Base-by-base conservation (phyloP, 2,797 vertebrate species). In the Pantherophis alleghaniensis region DNA sequence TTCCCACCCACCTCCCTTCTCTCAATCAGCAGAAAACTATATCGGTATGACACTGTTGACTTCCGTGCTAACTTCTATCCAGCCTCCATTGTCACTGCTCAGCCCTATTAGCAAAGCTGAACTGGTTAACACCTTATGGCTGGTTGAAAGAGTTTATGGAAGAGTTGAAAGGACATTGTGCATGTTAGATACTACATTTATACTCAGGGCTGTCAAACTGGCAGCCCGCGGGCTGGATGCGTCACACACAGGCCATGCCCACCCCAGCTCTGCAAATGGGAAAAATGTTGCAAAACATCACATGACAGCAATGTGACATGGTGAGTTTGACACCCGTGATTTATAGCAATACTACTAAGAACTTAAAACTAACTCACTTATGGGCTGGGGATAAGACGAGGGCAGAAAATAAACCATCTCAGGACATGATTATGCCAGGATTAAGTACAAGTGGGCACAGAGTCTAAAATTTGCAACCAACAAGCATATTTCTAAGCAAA, bases 161-260 rank as follows among this genome's bases (percentile, higher is more conserved):
- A 79, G 9, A 18, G 37, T 11, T 79, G 37, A 42, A 42, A 79
- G 74, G 37, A 2, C 20, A 42, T 1, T 22, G 69, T 20, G 7
- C 16, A 4, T 79, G 1, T 79, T 47, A 79, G 20, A 79, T 42
- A 11, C 18, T 42, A 79, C 74, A 42, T 79, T 22, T 42, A 66
- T n/a, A 66, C 0, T 4, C 28, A 66, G 26, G 61, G 11, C 4
- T 66, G 28, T 28, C 11, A n/a, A 66, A 66, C 61, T 66, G 61
- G 11, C 1, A 2, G 61, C 12, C 12, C 4, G 0, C 0, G 2
- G 26, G 61, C 61, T 12, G 1, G 12, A n/a, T 66, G 4, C 26
- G 5, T 66, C 61, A 28, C 4, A 66, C 1, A 2, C 12, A 66
- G 26, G 28, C 61, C 61, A 66, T 1, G 3, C 61, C 26, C 61